Percentiles rank a stretch among this genome's conserved stretches.
phyloP scores from a whole-genome alignment of 2,113 vertebrate genomes.

The Columba janthina region DNA sequence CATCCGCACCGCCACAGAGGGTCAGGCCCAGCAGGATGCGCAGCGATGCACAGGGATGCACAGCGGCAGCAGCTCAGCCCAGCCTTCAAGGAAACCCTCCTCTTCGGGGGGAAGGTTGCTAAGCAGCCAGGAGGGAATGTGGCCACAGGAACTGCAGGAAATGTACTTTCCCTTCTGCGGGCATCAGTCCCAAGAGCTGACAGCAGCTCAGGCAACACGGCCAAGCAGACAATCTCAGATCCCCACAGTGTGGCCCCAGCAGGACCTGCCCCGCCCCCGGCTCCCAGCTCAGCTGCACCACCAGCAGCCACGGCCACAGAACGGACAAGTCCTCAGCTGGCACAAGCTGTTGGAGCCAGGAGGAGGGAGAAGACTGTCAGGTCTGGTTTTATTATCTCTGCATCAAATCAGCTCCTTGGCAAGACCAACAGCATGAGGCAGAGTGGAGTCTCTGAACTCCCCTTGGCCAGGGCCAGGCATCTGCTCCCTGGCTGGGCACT shows the following conservation, averaged over 20 bases:
- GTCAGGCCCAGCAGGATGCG: not conserved
- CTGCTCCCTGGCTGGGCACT: not conserved
- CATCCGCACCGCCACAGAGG: not conserved
- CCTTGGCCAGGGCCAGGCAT: fast-evolving
- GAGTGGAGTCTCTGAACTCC: not conserved
- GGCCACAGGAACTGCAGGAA: conserved; percentile 47
- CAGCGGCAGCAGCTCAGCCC: conserved; percentile 48
- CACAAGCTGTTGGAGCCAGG: not conserved
- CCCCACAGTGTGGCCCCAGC: fast-evolving
- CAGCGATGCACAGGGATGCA: not conserved
- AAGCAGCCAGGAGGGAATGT: conserved; percentile 74
- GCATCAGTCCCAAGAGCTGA: conserved; percentile 27
- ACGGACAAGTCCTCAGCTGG: not conserved
- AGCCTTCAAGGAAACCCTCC: conserved; percentile 71
- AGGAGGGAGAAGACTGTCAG: not conserved
- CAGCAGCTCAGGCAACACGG: not conserved
- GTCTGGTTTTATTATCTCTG: not conserved
- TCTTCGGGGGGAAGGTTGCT: conserved; percentile 72
- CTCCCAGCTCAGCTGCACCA: not conserved
- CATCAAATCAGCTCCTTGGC: not conserved
- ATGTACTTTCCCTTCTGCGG: conserved; percentile 56
- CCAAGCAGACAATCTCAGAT: not conserved
- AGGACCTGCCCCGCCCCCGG: not conserved
- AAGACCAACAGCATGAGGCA: not conserved
- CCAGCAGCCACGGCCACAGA: not conserved